These are phyloP conservation scores for Tachystola acroxantha DNA, from an alignment of 2,888 invertebrate species.

Conservation along the genomic window DNA sequence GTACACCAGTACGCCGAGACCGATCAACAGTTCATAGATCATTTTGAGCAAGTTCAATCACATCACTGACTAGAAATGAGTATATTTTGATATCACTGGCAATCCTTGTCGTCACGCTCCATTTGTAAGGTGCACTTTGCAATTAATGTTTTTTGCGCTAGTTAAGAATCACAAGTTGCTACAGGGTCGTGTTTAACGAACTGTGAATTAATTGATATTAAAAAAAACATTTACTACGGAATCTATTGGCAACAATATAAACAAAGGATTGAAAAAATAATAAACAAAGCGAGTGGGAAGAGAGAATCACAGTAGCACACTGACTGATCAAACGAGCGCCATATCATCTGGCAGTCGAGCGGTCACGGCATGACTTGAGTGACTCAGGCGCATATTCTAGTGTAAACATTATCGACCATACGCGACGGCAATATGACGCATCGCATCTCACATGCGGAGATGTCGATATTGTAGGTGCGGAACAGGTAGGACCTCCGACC, in stretches of 20 bases:
- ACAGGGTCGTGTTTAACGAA: constrained; percentile 23
- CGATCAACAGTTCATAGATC: constrained; percentile 60
- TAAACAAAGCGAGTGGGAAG: constrained; percentile 33
- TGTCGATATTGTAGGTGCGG: constrained; percentile 47
- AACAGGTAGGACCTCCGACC: constrained; percentile 33
- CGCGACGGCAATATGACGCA: constrained; percentile 51
- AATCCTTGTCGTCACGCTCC: constrained; percentile 44
- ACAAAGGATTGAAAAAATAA: constrained; percentile 11
- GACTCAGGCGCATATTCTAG: constrained; percentile 63
- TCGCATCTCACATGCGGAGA: constrained; percentile 51
- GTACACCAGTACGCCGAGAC: constrained; percentile 49
- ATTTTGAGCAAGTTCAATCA: constrained; percentile 51
- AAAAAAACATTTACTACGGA: constrained; percentile 1
- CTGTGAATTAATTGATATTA: constrained; percentile 23
- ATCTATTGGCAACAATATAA: not conserved
- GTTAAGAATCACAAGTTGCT: constrained; percentile 33
- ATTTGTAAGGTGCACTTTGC: constrained; percentile 42
- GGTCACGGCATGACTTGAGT: constrained; percentile 34
- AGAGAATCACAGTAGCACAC: constrained; percentile 41
- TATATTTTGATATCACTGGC: constrained; percentile 31
- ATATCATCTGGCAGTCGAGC: constrained; percentile 58
- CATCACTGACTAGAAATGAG: constrained; percentile 52
- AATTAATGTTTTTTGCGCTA: constrained; percentile 35
- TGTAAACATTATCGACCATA: constrained; percentile 58
- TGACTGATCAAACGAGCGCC: constrained; percentile 44